Base-by-base conservation (phyloP, 2,113 vertebrate genomes). In the Odocoileus virginianus region DNA sequence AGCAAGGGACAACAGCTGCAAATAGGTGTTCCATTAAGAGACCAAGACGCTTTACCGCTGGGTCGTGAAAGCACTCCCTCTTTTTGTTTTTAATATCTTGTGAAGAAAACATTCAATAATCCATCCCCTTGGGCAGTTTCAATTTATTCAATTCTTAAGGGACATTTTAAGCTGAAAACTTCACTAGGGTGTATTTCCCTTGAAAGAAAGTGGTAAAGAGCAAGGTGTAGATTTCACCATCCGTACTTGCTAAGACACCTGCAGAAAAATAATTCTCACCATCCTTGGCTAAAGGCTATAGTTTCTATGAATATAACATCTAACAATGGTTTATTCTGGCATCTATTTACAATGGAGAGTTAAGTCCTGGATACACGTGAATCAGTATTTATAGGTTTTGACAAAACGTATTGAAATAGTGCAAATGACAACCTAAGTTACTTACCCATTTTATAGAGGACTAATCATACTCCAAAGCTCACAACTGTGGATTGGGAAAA, bases 211-310 rank as follows among this genome's bases (percentile, higher is more conserved):
- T 67, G 33, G 43, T 82, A 87, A 97, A 79, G 36, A 91, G 10
- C 81, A 60, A 57, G 23, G 45, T 71, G 54, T 55, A 87, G 78
- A 47, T 95, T 97, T 95, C 79, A 60, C 81, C 52, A 82, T 76
- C 57, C 2, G 2, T 81, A 93, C 94, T 94, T 92, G 96, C 40
- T 85, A 95, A 93, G 91, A 87, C 52, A 95, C 95, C 95, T 89
- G 54, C 33, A 45, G 97, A 97, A 96, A 98, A 97, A 94, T 97
- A 95, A 98, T 98, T 98, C 57, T 67, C 97, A 97, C 88, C 50
- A 81, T 57, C 61, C 88, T 67, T 64, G 45, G 36, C 57, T 76
- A 45, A 27, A 90, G 60, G 23, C 61, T 92, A n/a, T 23, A 57
- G 82, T 64, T 96, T 97, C 97, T 95, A 89, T 89, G 96, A 94